Evolutionary conservation across 2,113 vertebrate genomes (phyloP).

Genomic region (Castor canadensis): DNA sequence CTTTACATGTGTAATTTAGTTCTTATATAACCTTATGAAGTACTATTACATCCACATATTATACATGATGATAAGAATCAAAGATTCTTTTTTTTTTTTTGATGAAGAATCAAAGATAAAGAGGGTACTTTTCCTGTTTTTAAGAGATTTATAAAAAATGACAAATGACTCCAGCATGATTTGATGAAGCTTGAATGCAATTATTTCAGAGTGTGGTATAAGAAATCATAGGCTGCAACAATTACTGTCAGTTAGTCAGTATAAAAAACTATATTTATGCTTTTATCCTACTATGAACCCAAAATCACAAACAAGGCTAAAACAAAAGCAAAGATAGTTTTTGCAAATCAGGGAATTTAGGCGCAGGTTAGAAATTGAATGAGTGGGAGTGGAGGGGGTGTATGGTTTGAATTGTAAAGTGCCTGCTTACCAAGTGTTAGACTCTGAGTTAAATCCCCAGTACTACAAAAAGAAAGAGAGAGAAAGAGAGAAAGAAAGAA

Average conservation of each 20-base stretch:
- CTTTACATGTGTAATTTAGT: neutral
- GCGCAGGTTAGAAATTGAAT: neutral
- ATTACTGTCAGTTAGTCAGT: neutral
- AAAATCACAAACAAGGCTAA: neutral
- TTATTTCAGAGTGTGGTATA: neutral
- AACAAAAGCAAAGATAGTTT: neutral
- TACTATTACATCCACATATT: neutral
- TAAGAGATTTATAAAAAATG: neutral
- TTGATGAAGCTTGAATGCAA: neutral
- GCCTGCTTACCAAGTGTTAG: no score
- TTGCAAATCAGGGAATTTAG: neutral
- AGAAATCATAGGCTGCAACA: neutral
- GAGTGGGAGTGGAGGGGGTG: no score
- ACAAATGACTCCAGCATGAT: neutral
- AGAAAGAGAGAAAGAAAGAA: no score
- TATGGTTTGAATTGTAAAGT: no score
- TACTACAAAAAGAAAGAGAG: no score
- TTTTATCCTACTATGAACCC: neutral
- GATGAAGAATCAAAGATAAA: neutral
- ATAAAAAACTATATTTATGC: neutral
- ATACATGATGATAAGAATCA: no score
- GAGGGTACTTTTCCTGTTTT: neutral
- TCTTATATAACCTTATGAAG: neutral
- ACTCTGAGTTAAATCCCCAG: no score
- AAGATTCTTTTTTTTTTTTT: no score